Percentiles rank a stretch among this genome's conserved stretches.
phyloP scores from a whole-genome alignment of 1,140 invertebrate genomes.

The Eumeta japonica region DNA sequence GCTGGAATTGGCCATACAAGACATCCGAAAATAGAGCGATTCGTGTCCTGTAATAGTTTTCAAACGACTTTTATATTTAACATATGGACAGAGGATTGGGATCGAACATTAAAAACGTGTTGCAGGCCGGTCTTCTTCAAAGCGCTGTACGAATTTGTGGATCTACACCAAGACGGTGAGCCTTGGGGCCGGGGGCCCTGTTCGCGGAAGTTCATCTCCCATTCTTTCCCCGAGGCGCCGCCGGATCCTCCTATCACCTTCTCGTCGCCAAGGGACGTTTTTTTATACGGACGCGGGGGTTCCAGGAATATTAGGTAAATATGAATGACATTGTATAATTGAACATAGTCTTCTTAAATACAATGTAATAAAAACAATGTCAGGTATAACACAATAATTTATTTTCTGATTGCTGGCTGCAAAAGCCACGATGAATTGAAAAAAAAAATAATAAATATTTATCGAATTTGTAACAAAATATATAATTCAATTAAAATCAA shows the following conservation, averaged over 20 bases:
- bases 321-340: not conserved
- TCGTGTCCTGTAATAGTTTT: no score
- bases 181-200: constrained; percentile 67
- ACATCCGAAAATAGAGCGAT: no score
- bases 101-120: no score
- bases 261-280: constrained; percentile 75
- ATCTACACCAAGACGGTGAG: constrained; percentile 80
- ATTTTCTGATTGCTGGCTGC: no score
- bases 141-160: constrained; percentile 86
- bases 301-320: constrained; percentile 73
- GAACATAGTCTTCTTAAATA: not conserved
- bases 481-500: no score
- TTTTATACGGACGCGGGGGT: constrained; percentile 82
- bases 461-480: no score
- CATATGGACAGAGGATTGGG: no score
- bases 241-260: constrained; percentile 62
- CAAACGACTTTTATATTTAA: no score
- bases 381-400: no score
- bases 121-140: constrained; percentile 78
- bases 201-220: constrained; percentile 68
- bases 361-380: no score
- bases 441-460: not conserved
- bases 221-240: constrained; percentile 57
- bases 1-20: no score
- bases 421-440: no score